Evolutionary conservation across 2,888 invertebrate genomes (phyloP).

Genomic region (Mellilla xanthometata): DNA sequence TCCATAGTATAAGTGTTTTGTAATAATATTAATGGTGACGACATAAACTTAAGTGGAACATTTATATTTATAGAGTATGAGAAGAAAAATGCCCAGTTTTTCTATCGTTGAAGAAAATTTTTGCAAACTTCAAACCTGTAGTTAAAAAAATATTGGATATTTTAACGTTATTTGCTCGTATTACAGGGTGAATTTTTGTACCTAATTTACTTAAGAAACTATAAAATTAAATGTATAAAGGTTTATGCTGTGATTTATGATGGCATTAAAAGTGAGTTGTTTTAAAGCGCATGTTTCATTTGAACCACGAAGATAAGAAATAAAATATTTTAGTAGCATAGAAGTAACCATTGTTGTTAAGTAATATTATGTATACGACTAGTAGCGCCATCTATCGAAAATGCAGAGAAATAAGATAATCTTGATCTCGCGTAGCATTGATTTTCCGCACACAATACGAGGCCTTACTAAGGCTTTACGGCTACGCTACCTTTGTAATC

Average conservation of each 20-base stretch:
- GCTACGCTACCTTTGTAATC: too few species aligned
- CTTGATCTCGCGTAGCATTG: not conserved
- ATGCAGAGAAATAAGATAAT: not conserved
- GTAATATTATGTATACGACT: not conserved
- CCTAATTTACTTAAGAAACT: conserved; percentile 26
- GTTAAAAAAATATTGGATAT: conserved; percentile 6
- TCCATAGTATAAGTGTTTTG: conserved; percentile 44
- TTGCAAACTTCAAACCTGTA: not conserved
- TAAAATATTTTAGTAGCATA: not conserved
- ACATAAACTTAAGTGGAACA: conserved; percentile 38
- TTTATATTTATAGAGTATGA: conserved; percentile 2
- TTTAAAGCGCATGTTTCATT: conserved; percentile 41
- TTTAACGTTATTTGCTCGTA: conserved; percentile 26
- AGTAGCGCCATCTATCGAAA: conserved; percentile 38
- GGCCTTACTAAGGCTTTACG: too few species aligned
- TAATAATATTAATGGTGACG: conserved; percentile 45
- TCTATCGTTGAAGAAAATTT: conserved; percentile 5
- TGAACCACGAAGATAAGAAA: not conserved
- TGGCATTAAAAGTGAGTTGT: conserved; percentile 54
- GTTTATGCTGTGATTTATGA: conserved; percentile 41
- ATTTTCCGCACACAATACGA: too few species aligned
- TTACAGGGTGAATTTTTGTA: conserved; percentile 36
- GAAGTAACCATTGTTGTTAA: too few species aligned
- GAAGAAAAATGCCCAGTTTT: conserved; percentile 2
- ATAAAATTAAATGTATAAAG: conserved; percentile 20